A percentile compares a stretch with the other conserved stretches of the same genome.
These are phyloP conservation scores for Lonchura striata DNA, from an alignment of 2,113 vertebrate genomes.

Conservation along the genomic window DNA sequence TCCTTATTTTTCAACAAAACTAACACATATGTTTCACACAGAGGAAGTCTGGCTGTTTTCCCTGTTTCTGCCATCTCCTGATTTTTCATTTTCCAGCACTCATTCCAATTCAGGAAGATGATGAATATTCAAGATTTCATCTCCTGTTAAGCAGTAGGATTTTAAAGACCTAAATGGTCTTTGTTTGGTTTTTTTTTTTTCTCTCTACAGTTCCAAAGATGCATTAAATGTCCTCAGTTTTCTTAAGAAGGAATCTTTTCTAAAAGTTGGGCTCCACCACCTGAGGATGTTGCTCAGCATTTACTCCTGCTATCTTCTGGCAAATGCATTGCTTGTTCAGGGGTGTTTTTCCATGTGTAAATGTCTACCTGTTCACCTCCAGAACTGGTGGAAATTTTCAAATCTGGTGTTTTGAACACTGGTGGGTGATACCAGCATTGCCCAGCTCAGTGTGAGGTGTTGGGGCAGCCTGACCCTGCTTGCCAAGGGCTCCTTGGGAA, in stretches of 20 bases:
- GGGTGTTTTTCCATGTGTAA: not conserved
- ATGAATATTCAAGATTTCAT: slow-evolving; percentile 43
- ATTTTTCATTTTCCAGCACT: slow-evolving; percentile 19
- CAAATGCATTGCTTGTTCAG: not conserved
- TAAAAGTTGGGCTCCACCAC: not conserved
- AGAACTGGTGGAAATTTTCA: not conserved
- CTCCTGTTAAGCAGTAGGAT: not conserved
- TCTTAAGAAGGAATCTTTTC: not conserved
- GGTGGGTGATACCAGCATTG: not conserved
- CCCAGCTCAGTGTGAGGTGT: accelerated
- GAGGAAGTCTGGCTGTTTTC: slow-evolving; percentile 55
- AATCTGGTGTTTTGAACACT: accelerated
- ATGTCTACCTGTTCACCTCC: accelerated
- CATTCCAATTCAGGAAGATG: not conserved
- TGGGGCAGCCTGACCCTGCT: not conserved
- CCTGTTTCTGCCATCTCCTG: slow-evolving; percentile 42
- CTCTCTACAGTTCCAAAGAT: not conserved
- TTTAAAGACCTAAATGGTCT: not conserved
- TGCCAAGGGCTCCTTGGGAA: not conserved
- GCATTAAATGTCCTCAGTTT: not conserved
- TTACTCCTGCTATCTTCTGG: not conserved
- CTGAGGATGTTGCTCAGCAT: not conserved
- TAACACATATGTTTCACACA: slow-evolving; percentile 29
- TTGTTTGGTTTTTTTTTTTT: not conserved
- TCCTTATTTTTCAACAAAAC: slow-evolving; percentile 36